Base-by-base conservation (phyloP, 2,797 vertebrate species). In the Parotocinclus haroldoi region DNA sequence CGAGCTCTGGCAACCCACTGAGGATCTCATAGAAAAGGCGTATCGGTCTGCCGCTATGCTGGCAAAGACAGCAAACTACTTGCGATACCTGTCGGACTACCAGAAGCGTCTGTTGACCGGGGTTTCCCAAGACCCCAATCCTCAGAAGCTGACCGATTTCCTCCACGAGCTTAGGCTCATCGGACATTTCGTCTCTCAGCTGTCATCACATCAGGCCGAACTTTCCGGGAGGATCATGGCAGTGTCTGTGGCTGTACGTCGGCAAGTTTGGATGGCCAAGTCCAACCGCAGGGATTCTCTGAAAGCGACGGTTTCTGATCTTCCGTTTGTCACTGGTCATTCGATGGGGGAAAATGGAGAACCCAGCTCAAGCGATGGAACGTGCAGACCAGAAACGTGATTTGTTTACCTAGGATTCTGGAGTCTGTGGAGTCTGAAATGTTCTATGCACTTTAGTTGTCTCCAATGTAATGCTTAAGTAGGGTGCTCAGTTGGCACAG, bases 201-300 rank as follows among this genome's bases (percentile, higher is more conserved):
- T 82, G 14, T 82, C 80, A 6, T 78, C 70, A 3, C 77, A 80
- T 59, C 80, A 82, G 71, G 80, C 77, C 0, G 80, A 80, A 63
- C 69, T 80, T 36, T 75, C 79, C 7, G 80, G 79, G 51, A 73
- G 78, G 74, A 72, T 77, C 12, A 80, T 82, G 79, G 74, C 79
- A 1, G 73, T 70, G 11, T 80, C 80, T 0, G 80, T 80, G 16
- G 78, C 78, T 17, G 63, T 81, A 19, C 63, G 79, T 16, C 64
- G 81, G n/a, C 78, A 78, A 56, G 69, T 78, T 14, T 82, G 79
- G 81, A 79, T 82, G 79, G 78, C 68, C 27, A 79, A 76, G 51
- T 74, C 76, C 44, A 77, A 71, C 62, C 79, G 72, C 59, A 78
- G 66, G 0, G 78, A 82, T 49, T 71, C 79, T 0, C 64, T 78